Evolutionary conservation across 2,797 vertebrate genomes (phyloP).

Genomic region (Peromyscus eremicus): DNA sequence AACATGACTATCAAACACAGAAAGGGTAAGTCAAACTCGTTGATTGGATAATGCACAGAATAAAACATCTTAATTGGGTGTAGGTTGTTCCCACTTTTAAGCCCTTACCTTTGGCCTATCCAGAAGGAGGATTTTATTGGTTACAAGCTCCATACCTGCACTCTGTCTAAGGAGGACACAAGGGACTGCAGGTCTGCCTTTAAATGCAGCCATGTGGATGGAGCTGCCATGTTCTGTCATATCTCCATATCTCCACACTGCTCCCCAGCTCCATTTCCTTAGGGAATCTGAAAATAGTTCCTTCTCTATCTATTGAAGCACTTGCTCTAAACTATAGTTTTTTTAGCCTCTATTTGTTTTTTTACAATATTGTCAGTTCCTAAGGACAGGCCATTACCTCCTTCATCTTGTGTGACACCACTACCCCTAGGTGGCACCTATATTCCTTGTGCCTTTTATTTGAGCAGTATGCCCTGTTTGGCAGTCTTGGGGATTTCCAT

Average conservation of each 20-base stretch:
- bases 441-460: background rate
- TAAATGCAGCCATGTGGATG: background rate
- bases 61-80: conserved; percentile 17
- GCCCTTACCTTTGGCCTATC: background rate
- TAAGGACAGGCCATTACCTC: background rate
- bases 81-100: background rate
- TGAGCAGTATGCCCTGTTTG: background rate
- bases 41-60: background rate
- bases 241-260: background rate
- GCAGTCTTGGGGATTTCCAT: background rate
- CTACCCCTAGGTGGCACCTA: background rate
- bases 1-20: background rate
- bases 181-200: background rate
- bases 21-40: background rate
- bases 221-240: background rate
- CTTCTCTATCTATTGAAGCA: background rate
- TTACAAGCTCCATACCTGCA: background rate
- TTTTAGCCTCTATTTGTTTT: background rate
- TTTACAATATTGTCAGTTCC: background rate
- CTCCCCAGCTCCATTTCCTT: background rate
- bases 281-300: background rate
- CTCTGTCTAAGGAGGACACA: background rate
- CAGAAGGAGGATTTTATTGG: background rate
- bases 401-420: background rate
- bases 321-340: background rate